Evolutionary conservation across 2,888 invertebrate species (phyloP), one percentile per base, ranked within the genome.

Genomic region (Eupithecia subumbrata): DNA sequence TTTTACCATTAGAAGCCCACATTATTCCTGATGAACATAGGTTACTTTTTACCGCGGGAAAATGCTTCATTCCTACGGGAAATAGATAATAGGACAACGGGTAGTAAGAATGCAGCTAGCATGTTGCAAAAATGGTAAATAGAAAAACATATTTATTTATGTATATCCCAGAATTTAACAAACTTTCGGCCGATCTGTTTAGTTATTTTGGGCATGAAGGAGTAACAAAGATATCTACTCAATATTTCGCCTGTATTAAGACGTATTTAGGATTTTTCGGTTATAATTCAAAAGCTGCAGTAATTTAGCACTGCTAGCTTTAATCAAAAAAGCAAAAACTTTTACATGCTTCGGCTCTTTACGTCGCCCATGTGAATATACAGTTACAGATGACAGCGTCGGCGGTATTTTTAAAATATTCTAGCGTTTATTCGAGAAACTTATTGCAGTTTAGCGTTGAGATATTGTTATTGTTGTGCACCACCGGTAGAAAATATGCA

Each of bases 371-470:
- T 60, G 25, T 11, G 52, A n/a, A 56, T 56, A 56, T 56, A 11
- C 52, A 60, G 60, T 25, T 25, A 60, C 25, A 60, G 5, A 60
- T 60, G 25, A 60, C 60, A 60, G 12, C 22, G 22, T 22, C 11
- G 25, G 5, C 25, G 60, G 60, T 12, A 60, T 60, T 60, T 60
- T 60, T 25, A 60, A 60, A 60, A 25, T 56, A 56, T 60, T 60
- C 60, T 12, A 25, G 5, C 12, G 37, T 67, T 67, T 67, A 67
- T 43, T 34, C 12, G 37, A 43, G 67, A 67, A 67, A 60, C 5
- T 67, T 67, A 67, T 67, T 67, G 37, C 67, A 67, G 67, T 67
- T 67, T 43, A 67, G 40, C 43, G 40, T 37, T 67, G n/a, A 43
- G 11, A 43, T 67, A 67, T 9, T 67, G 67, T 67, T 72, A 67